phyloP scores from a whole-genome alignment of 2,113 vertebrate species.

The Campylomormyrus tamandua region DNA sequence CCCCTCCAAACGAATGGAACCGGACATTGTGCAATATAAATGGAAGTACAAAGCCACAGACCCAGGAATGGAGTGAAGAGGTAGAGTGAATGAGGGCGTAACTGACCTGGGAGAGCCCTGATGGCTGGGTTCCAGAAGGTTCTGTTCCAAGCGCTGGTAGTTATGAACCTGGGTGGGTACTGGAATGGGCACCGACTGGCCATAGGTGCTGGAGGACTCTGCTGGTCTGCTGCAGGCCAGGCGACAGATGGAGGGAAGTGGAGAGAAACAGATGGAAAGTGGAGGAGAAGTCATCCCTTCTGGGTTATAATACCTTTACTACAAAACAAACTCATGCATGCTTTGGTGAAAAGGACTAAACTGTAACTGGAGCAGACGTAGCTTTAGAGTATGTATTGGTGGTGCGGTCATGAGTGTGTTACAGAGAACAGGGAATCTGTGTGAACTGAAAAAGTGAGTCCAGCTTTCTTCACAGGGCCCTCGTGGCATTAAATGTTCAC shows the following conservation, averaged over 20 bases:
- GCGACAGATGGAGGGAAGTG: constrained; percentile 14
- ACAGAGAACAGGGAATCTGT: background rate
- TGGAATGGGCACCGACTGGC: constrained; percentile 78
- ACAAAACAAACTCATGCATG: background rate
- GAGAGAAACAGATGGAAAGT: background rate
- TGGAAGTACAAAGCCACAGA: background rate
- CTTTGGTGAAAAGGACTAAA: background rate
- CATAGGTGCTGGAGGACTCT: constrained; percentile 59
- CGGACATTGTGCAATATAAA: background rate
- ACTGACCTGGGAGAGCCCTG: constrained; percentile 59
- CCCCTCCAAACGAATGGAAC: background rate
- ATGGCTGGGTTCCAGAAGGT: constrained; percentile 71
- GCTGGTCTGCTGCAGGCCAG: constrained; percentile 51
- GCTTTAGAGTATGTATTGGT: background rate
- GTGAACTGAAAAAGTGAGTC: background rate
- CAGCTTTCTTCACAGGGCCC: background rate
- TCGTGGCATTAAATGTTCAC: background rate
- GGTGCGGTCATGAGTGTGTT: background rate
- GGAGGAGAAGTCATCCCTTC: background rate
- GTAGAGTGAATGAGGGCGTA: background rate
- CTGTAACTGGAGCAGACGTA: background rate
- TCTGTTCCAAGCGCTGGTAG: constrained; percentile 85
- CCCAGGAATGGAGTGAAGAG: background rate
- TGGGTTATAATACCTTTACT: background rate
- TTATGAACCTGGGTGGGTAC: constrained; percentile 89